Evolutionary conservation across 30 jellyfish, hydroid and myxozoan species (phyloP).

Genomic region (Hydractinia echinata): DNA sequence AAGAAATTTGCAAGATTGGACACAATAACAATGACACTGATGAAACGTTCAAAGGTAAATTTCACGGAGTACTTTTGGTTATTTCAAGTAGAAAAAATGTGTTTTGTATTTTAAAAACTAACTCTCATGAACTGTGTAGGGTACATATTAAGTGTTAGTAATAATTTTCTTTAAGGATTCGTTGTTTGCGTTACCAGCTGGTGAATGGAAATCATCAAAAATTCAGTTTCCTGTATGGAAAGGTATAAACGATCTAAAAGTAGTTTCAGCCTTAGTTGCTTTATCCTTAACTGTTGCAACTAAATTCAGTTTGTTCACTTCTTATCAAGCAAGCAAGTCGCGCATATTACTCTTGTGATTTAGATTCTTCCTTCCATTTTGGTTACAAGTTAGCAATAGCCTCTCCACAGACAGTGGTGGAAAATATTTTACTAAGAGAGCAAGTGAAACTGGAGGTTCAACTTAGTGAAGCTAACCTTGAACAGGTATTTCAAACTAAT

Average conservation of each 20-base stretch:
- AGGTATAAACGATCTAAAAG: slow-evolving; percentile 27
- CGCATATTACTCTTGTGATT: too few relatives aligned
- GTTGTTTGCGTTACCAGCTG: slow-evolving; percentile 9
- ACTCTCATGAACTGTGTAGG: too few relatives aligned
- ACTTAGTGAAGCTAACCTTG: slow-evolving; percentile 47
- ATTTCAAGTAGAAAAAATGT: not conserved
- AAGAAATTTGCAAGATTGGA: slow-evolving; percentile 61
- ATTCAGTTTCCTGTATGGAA: slow-evolving; percentile 45
- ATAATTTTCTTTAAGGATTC: not conserved
- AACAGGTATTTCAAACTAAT: slow-evolving; percentile 37
- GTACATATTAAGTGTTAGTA: not conserved
- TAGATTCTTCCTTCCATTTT: not conserved
- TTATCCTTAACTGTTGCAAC: not conserved
- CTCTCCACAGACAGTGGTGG: slow-evolving; percentile 45
- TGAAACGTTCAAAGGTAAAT: slow-evolving; percentile 76
- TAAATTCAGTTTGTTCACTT: not conserved
- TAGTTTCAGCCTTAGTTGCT: not conserved
- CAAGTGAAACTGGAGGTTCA: slow-evolving; percentile 52
- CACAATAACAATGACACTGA: slow-evolving; percentile 55
- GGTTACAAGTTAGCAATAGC: slow-evolving; percentile 52
- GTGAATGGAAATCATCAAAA: not conserved
- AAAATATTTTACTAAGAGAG: slow-evolving; percentile 52
- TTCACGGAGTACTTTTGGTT: not conserved
- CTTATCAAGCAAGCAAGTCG: not conserved
- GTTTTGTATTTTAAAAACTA: not conserved